These are phyloP conservation scores for Corticium candelabrum DNA, from an alignment of 37 sponge, comb jelly and placozoan genomes.

Conservation along the genomic window DNA sequence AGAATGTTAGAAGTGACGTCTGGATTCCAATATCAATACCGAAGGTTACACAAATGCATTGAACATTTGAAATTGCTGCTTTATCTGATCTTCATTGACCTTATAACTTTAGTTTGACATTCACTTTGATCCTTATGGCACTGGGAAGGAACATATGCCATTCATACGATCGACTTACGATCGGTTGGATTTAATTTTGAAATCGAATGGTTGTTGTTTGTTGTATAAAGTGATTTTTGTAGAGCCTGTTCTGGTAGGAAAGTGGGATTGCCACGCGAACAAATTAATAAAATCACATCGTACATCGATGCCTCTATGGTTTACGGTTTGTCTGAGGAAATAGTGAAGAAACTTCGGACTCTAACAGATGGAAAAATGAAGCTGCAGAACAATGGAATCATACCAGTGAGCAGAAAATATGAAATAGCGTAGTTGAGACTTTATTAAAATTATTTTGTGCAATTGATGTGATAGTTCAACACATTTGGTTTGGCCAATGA, in stretches of 20 bases:
- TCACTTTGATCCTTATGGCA: slow-evolving; percentile 8
- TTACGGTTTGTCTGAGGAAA: slow-evolving; percentile 45
- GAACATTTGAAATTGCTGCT: neutral
- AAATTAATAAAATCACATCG: slow-evolving; percentile 71
- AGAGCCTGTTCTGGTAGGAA: neutral
- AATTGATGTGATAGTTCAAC: slow-evolving; percentile 1
- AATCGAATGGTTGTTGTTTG: no score
- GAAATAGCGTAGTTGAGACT: no score
- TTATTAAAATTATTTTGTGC: no score
- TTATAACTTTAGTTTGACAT: neutral
- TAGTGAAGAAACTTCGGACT: slow-evolving; percentile 26
- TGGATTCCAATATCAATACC: slow-evolving; percentile 7
- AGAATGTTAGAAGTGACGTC: neutral
- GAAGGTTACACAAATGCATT: neutral
- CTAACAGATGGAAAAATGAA: neutral
- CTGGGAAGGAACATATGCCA: neutral
- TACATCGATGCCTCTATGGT: slow-evolving; percentile 62
- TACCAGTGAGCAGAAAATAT: neutral
- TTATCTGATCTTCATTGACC: neutral
- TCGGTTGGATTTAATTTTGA: no score
- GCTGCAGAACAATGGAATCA: neutral
- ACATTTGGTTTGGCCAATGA: neutral
- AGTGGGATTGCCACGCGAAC: slow-evolving; percentile 33
- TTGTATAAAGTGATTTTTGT: no score
- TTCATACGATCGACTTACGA: slow-evolving; percentile 3